phyloP scores from a whole-genome alignment of 2,888 invertebrate species.

The Tipula helvola region DNA sequence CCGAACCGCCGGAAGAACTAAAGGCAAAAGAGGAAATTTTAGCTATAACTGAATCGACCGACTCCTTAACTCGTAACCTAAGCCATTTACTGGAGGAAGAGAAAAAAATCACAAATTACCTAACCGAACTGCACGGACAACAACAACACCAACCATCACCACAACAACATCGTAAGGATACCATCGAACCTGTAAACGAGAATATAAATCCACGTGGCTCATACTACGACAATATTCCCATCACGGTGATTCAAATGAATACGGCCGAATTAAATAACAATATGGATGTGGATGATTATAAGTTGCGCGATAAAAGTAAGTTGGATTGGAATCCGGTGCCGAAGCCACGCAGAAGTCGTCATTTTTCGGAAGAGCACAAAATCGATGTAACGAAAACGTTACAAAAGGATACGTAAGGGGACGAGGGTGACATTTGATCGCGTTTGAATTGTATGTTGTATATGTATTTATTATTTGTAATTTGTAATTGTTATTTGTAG shows the following conservation, averaged over 20 bases:
- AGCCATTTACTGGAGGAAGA: constrained; percentile 11
- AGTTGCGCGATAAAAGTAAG: constrained; percentile 20
- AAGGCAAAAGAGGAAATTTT: neutral
- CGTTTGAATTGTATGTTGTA: neutral
- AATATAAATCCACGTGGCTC: neutral
- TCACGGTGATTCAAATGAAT: constrained; percentile 13
- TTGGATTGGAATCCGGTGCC: constrained; percentile 36
- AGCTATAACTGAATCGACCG: neutral
- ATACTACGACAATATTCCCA: constrained; percentile 13
- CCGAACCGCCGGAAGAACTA: neutral
- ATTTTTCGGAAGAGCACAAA: constrained; percentile 18
- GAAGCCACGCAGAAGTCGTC: constrained; percentile 32
- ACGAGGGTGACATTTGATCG: neutral
- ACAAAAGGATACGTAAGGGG: neutral
- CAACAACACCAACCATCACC: neutral
- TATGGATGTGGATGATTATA: constrained; percentile 25
- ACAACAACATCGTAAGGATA: neutral
- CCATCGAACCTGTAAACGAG: neutral
- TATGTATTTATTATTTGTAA: neutral
- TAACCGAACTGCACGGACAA: neutral
- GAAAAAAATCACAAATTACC: constrained; percentile 8
- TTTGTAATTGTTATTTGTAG: neutral
- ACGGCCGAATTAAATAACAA: constrained; percentile 16
- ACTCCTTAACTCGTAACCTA: constrained; percentile 13
- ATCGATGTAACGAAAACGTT: neutral